Evolutionary conservation across 2,113 vertebrate species (phyloP).

Genomic region (Notechis scutatus): DNA sequence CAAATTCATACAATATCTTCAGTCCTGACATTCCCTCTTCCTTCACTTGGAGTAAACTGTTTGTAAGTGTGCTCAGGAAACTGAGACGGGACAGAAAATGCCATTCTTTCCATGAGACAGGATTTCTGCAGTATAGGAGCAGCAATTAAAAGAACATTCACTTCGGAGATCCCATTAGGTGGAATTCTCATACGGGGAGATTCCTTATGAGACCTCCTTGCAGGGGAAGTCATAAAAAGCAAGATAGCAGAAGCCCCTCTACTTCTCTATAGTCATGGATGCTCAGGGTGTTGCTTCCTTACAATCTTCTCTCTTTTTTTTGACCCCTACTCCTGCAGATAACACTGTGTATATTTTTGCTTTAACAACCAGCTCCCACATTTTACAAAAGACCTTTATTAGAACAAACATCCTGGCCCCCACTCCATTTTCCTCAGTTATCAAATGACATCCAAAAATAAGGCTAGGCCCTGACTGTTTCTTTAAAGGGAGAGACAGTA

Average conservation of each 20-base stretch:
- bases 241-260: background rate
- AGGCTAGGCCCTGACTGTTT: constrained; percentile 32
- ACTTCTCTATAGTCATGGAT: background rate
- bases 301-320: background rate
- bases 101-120: too few relatives aligned
- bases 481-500: background rate
- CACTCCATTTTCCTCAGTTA: background rate
- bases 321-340: background rate
- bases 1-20: too few relatives aligned
- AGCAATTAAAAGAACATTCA: background rate
- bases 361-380: background rate
- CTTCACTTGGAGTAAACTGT: too few relatives aligned
- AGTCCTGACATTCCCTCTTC: too few relatives aligned
- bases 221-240: background rate
- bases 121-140: too few relatives aligned
- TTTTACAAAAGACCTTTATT: background rate
- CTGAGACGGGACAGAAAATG: background rate
- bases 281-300: background rate
- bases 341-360: background rate
- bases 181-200: background rate
- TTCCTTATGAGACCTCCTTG: too few relatives aligned
- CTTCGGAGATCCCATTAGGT: background rate
- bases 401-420: background rate
- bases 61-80: background rate
- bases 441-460: constrained; percentile 22